phyloP scores from a whole-genome alignment of 1,140 invertebrate genomes.

The Bombus confusus region DNA sequence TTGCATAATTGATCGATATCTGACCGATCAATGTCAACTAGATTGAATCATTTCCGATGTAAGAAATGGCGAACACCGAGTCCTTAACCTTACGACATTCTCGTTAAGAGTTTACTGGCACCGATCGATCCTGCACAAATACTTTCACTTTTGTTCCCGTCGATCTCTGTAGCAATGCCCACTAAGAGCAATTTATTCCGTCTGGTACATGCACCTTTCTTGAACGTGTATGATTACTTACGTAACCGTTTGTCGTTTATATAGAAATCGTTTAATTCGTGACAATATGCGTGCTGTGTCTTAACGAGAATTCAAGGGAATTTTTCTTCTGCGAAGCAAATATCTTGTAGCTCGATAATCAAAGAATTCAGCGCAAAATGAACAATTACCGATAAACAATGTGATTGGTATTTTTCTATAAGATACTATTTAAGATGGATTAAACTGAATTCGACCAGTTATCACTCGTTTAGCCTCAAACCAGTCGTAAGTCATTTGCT shows the following conservation, averaged over 20 bases:
- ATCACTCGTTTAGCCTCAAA: constrained; percentile 6
- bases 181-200: not conserved
- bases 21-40: not conserved
- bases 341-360: not conserved
- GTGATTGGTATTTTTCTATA: no score
- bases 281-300: not conserved
- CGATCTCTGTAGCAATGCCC: not conserved
- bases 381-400: no score
- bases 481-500: constrained; percentile 16
- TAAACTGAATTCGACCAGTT: constrained; percentile 1
- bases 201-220: not conserved
- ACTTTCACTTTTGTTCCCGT: constrained; percentile 36
- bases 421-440: not conserved
- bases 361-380: no score
- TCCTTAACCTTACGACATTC: constrained; percentile 51
- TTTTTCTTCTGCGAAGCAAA: not conserved
- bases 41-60: constrained; percentile 28
- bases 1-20: constrained; percentile 36
- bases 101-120: constrained; percentile 56
- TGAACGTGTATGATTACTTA: not conserved
- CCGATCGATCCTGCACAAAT: constrained; percentile 10
- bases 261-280: not conserved
- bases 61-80: constrained; percentile 12
- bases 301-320: not conserved
- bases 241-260: not conserved